phyloP scores from a whole-genome alignment of 2,888 invertebrate genomes.

The Archips xylosteana region DNA sequence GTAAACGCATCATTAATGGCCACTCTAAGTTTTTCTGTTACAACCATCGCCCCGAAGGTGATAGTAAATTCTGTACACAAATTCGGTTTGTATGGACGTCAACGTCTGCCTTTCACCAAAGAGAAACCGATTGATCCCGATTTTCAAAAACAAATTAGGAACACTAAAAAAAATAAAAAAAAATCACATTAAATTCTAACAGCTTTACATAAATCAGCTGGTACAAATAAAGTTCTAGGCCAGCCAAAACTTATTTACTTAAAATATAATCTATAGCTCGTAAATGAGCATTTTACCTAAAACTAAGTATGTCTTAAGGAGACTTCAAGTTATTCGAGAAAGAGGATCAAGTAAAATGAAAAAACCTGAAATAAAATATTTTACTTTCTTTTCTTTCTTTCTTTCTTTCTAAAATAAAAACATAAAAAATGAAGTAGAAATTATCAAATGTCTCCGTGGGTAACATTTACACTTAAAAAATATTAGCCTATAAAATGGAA shows the following conservation, averaged over 20 bases:
- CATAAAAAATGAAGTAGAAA: background rate
- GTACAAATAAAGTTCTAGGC: conserved; percentile 50
- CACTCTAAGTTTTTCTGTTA: background rate
- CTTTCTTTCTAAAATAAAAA: too few species aligned
- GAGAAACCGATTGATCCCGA: conserved; percentile 24
- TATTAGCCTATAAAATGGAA: conserved; percentile 6
- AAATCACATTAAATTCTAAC: conserved; percentile 1
- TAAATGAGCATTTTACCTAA: conserved; percentile 6
- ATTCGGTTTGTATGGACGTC: conserved; percentile 28
- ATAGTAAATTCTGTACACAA: conserved; percentile 16
- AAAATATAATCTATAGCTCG: conserved; percentile 24
- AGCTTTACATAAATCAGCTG: conserved; percentile 29
- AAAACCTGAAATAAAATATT: too few species aligned
- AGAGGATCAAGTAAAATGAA: background rate
- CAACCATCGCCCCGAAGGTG: conserved; percentile 15
- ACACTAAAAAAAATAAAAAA: conserved; percentile 3
- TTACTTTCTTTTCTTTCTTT: too few species aligned
- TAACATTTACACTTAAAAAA: background rate
- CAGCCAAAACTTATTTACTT: conserved; percentile 53
- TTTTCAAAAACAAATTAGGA: conserved; percentile 5
- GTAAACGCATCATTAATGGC: background rate
- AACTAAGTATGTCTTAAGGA: conserved; percentile 16
- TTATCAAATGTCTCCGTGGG: background rate
- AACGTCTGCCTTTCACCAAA: background rate
- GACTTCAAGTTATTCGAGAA: conserved; percentile 15